phyloP scores from a whole-genome alignment of 2,888 invertebrate species.

The Tipula confusa region DNA sequence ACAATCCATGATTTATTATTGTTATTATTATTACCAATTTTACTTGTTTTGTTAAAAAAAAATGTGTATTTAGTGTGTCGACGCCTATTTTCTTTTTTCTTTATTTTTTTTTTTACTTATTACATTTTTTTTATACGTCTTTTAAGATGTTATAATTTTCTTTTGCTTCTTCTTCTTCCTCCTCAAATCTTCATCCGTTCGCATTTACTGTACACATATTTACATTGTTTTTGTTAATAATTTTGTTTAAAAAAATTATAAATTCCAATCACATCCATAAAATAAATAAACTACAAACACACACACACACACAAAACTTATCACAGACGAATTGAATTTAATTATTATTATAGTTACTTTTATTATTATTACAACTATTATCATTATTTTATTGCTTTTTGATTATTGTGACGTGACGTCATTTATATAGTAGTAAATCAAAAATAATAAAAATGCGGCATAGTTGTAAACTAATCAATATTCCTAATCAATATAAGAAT shows the following conservation, averaged over 20 bases:
- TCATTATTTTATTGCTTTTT: not conserved
- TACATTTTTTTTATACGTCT: slow-evolving; percentile 3
- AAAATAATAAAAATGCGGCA: not conserved
- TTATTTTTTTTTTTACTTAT: not conserved
- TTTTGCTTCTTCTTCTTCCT: not conserved
- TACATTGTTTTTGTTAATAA: not conserved
- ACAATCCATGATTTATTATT: not conserved
- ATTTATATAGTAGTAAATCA: not conserved
- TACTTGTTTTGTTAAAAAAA: slow-evolving; percentile 4
- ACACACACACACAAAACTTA: not conserved
- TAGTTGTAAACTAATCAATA: too few species aligned
- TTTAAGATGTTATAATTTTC: not conserved
- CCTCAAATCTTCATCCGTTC: not conserved
- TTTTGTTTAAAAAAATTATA: slow-evolving; percentile 1
- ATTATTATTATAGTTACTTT: not conserved
- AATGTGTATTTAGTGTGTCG: slow-evolving; percentile 14
- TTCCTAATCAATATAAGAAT: not conserved
- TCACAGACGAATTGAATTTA: not conserved
- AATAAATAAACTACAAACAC: not conserved
- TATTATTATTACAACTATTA: not conserved
- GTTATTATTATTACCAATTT: slow-evolving; percentile 3
- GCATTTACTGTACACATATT: not conserved
- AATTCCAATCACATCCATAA: not conserved
- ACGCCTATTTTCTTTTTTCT: slow-evolving; percentile 14
- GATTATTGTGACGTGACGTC: not conserved